A percentile compares a stretch with the other conserved stretches of the same genome.
These are phyloP conservation scores for Xestia xanthographa DNA, from an alignment of 2,888 invertebrate genomes.

Conservation along the genomic window DNA sequence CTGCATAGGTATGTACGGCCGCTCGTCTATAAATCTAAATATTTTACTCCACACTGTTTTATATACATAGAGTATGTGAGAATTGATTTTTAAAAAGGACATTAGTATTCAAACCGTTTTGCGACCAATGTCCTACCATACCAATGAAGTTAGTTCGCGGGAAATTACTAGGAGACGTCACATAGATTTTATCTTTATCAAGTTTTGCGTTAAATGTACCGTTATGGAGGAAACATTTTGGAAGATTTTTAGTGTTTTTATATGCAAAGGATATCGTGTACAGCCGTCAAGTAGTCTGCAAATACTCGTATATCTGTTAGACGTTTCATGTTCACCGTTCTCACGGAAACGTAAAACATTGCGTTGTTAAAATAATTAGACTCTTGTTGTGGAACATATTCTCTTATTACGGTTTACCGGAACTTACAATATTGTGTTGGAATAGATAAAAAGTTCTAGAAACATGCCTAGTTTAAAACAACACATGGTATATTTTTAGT, in stretches of 20 bases:
- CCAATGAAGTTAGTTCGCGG: conserved; percentile 55
- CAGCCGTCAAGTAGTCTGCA: conserved; percentile 36
- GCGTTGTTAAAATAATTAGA: conserved; percentile 44
- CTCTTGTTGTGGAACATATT: conserved; percentile 28
- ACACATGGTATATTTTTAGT: too few relatives aligned
- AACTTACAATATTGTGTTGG: conserved; percentile 15
- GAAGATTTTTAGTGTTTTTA: conserved; percentile 33
- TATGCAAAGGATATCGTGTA: conserved; percentile 36
- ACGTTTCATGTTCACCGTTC: conserved; percentile 22
- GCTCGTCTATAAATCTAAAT: conserved; percentile 52
- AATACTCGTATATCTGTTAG: conserved; percentile 42
- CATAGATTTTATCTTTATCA: conserved; percentile 46
- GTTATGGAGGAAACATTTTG: conserved; percentile 39
- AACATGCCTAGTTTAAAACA: not conserved
- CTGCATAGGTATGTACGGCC: conserved; percentile 41
- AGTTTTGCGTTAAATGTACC: conserved; percentile 36
- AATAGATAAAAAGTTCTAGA: conserved; percentile 3
- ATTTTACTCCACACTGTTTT: conserved; percentile 38
- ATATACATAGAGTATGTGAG: conserved; percentile 55
- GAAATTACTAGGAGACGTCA: conserved; percentile 32
- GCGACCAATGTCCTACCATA: conserved; percentile 58
- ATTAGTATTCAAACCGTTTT: conserved; percentile 63
- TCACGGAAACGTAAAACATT: conserved; percentile 38
- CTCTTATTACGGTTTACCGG: conserved; percentile 18
- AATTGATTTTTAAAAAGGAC: conserved; percentile 66